Conservation (phyloP, 2,797 vertebrate genomes). For the Platalea minor region DNA sequence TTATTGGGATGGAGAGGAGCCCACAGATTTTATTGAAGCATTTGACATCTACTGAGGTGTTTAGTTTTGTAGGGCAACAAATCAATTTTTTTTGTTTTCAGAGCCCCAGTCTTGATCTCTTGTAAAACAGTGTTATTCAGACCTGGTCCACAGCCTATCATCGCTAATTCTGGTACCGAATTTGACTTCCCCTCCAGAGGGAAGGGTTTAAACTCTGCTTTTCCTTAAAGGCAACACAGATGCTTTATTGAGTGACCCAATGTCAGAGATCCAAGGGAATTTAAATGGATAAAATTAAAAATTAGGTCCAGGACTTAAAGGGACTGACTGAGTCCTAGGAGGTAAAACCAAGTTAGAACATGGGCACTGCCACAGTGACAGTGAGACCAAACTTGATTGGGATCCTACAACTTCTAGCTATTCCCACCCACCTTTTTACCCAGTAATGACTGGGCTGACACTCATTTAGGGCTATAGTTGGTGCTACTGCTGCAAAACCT, state of each 20-base stretch:
- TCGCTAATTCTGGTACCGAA: neutral
- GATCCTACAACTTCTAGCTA: neutral
- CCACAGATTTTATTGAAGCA: neutral
- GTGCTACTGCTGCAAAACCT: neutral
- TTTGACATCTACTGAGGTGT: neutral
- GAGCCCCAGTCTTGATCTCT: neutral
- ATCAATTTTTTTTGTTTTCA: neutral
- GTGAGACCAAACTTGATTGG: neutral
- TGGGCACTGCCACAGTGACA: neutral
- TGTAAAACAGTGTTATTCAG: neutral
- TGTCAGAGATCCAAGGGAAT: constrained; percentile 2
- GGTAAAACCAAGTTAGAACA: neutral
- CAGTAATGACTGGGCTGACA: neutral
- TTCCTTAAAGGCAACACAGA: neutral
- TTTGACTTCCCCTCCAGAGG: neutral
- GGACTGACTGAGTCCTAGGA: neutral
- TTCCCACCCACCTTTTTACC: neutral
- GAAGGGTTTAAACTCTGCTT: neutral
- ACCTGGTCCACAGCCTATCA: neutral
- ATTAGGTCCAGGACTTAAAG: neutral
- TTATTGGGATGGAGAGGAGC: neutral
- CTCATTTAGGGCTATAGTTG: neutral
- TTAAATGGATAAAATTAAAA: neutral
- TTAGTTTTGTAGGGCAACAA: neutral
- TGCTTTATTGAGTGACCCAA: neutral